Percentiles rank a stretch among this genome's conserved stretches.
phyloP scores from a whole-genome alignment of 2,888 invertebrate genomes.

The Baronia brevicornis region DNA sequence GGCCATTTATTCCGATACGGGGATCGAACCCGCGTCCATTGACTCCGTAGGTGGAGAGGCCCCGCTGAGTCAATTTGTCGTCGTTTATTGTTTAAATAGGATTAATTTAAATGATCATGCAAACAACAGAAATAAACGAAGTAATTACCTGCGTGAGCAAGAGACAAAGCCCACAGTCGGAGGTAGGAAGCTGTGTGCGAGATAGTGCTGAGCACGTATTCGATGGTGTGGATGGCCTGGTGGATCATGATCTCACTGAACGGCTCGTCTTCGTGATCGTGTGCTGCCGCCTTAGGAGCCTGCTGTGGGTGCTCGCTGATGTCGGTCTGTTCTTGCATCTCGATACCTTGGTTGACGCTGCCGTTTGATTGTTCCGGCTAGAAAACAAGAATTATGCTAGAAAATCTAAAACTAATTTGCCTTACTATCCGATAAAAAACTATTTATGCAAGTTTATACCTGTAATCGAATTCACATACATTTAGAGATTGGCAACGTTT shows the following conservation, averaged over 20 bases:
- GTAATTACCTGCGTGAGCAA: slow-evolving; percentile 94
- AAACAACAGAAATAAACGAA: too few species aligned
- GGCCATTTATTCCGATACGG: too few species aligned
- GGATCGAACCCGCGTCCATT: too few species aligned
- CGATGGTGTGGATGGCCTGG: slow-evolving; percentile 97
- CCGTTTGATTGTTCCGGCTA: slow-evolving; percentile 74
- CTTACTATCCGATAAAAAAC: too few species aligned
- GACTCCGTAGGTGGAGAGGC: too few species aligned
- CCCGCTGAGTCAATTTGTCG: too few species aligned
- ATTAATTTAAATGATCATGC: too few species aligned
- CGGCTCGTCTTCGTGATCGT: slow-evolving; percentile 76
- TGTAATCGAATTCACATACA: too few species aligned
- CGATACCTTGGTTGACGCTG: slow-evolving; percentile 80
- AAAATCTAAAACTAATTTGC: too few species aligned
- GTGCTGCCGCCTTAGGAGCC: slow-evolving; percentile 25
- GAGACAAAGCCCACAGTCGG: slow-evolving; percentile 95
- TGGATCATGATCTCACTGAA: slow-evolving; percentile 94
- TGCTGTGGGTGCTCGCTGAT: slow-evolving; percentile 34
- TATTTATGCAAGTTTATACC: too few species aligned
- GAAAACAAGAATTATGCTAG: slow-evolving; percentile 8
- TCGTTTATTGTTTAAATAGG: too few species aligned
- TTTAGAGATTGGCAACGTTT: too few species aligned
- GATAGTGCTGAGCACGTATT: slow-evolving; percentile 95
- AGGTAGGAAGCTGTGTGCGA: slow-evolving; percentile 98
- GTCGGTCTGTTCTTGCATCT: slow-evolving; percentile 73